These are phyloP conservation scores for Trypoxylon attenuatum DNA, from an alignment of 2,888 invertebrate genomes.

Conservation along the genomic window DNA sequence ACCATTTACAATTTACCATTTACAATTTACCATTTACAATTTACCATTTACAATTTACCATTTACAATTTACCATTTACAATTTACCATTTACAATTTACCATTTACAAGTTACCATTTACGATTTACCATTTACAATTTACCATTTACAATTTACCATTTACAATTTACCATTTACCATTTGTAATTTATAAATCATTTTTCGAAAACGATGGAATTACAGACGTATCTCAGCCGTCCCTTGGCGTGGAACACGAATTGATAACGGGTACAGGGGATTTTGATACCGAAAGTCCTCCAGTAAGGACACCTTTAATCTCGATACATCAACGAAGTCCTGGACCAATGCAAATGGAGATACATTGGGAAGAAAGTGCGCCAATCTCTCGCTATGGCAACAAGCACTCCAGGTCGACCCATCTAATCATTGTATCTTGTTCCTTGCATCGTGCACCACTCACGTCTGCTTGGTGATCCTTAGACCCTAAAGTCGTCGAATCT, in stretches of 20 bases:
- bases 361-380: slow-evolving; percentile 82
- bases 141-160: too few relatives aligned
- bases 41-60: too few relatives aligned
- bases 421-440: slow-evolving; percentile 27
- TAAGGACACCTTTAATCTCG: slow-evolving; percentile 61
- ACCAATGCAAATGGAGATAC: slow-evolving; percentile 77
- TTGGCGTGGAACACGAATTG: slow-evolving; percentile 81
- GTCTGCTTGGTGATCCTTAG: neutral
- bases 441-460: slow-evolving; percentile 24
- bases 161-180: too few relatives aligned
- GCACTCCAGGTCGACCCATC: slow-evolving; percentile 63
- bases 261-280: slow-evolving; percentile 62
- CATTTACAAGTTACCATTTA: too few relatives aligned
- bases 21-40: too few relatives aligned
- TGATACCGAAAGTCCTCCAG: slow-evolving; percentile 65
- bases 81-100: too few relatives aligned
- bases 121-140: too few relatives aligned
- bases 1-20: too few relatives aligned
- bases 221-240: slow-evolving; percentile 87
- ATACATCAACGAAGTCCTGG: slow-evolving; percentile 66
- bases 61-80: too few relatives aligned
- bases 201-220: slow-evolving; percentile 24
- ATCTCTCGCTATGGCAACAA: slow-evolving; percentile 63
- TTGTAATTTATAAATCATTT: too few relatives aligned
- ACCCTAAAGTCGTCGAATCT: neutral